These are phyloP conservation scores for Battus philenor DNA, from an alignment of 1,140 invertebrate species.

Conservation along the genomic window DNA sequence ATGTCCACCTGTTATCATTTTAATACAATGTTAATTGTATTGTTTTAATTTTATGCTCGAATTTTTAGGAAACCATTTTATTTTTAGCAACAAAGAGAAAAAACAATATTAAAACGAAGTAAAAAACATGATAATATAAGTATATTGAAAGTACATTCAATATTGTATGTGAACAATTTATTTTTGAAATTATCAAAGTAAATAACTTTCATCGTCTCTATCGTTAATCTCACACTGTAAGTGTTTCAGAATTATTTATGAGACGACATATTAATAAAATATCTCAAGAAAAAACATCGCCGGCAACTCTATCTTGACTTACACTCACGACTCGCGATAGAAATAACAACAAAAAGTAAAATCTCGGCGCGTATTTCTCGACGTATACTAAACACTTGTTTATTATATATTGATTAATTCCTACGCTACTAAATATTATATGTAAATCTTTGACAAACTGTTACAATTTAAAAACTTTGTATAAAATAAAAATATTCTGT, in stretches of 20 bases:
- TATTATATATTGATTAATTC: slow-evolving; percentile 4
- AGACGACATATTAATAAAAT: neutral
- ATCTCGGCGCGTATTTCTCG: neutral
- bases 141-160: too few species aligned
- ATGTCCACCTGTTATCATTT: too few species aligned
- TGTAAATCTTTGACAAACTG: neutral
- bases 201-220: neutral
- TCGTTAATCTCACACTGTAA: neutral
- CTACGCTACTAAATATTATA: neutral
- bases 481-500: too few species aligned
- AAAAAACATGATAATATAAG: too few species aligned
- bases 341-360: slow-evolving; percentile 4
- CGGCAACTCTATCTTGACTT: slow-evolving; percentile 6
- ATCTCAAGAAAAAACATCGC: neutral
- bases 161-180: too few species aligned
- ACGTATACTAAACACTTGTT: neutral
- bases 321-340: neutral
- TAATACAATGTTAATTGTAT: too few species aligned
- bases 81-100: too few species aligned
- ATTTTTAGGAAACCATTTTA: too few species aligned
- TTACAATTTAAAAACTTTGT: too few species aligned
- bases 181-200: too few species aligned
- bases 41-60: too few species aligned
- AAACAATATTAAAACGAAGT: too few species aligned
- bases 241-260: neutral